A percentile compares a stretch with the other conserved stretches of the same genome.
Evolutionary conservation across 2,113 vertebrate genomes (phyloP).

Genomic region (Halcyon malimbica): DNA sequence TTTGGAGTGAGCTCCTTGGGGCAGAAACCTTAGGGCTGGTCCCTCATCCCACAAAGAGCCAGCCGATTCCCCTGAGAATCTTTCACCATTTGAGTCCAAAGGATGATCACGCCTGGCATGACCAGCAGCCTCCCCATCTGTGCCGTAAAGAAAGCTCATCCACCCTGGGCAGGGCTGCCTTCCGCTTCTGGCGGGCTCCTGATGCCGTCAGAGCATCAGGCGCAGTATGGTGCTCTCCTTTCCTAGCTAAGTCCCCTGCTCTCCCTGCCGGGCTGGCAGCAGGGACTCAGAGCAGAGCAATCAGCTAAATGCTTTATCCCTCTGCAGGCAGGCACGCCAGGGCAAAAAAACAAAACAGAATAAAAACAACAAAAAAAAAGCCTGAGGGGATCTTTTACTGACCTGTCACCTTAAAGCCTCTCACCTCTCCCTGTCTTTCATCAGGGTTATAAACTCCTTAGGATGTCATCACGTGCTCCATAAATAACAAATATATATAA

Average conservation of each 20-base stretch:
- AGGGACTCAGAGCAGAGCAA: neutral
- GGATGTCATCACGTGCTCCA: slow-evolving; percentile 56
- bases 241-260: neutral
- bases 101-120: fast-evolving
- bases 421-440: slow-evolving; percentile 56
- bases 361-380: neutral
- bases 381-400: slow-evolving; percentile 20
- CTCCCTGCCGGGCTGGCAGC: neutral
- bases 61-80: neutral
- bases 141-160: neutral
- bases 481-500: slow-evolving; percentile 61
- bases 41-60: neutral
- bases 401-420: slow-evolving; percentile 55
- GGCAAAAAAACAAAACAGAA: neutral
- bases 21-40: neutral
- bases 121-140: neutral
- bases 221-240: neutral
- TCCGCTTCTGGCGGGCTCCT: neutral
- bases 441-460: slow-evolving; percentile 59
- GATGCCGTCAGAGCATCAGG: neutral
- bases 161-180: neutral
- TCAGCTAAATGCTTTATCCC: slow-evolving; percentile 70
- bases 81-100: neutral
- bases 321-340: neutral
- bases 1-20: neutral